Percentiles rank a stretch among this genome's conserved stretches.
These are phyloP conservation scores for Ruditapes philippinarum DNA, from an alignment of 1,140 invertebrate genomes.

Conservation along the genomic window DNA sequence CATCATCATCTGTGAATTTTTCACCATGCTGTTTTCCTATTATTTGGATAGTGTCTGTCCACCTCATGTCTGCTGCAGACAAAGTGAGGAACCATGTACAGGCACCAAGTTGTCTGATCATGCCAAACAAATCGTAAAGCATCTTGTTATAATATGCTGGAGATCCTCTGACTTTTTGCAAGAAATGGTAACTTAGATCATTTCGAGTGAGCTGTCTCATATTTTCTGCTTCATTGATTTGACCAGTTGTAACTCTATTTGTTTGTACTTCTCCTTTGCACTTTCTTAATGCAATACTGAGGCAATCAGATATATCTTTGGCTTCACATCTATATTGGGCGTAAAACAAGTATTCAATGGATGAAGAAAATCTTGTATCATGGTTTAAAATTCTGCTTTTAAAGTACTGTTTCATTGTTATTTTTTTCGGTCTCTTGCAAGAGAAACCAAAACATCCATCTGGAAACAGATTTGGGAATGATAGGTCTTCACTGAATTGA, in stretches of 20 bases:
- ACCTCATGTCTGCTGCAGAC: constrained; percentile 68
- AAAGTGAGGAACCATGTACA: constrained; percentile 71
- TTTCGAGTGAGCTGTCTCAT: neutral
- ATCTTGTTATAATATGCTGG: constrained; percentile 52
- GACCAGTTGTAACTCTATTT: neutral
- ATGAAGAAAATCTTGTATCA: neutral
- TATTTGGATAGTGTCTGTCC: constrained; percentile 64
- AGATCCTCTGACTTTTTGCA: constrained; percentile 44
- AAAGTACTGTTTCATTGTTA: neutral
- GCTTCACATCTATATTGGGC: neutral
- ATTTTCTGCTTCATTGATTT: neutral
- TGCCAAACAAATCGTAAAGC: constrained; percentile 40
- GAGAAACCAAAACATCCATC: neutral
- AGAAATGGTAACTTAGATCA: constrained; percentile 35
- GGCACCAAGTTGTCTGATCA: constrained; percentile 54
- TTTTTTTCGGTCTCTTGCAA: neutral
- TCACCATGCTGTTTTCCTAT: constrained; percentile 62
- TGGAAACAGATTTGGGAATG: neutral
- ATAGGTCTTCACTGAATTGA: neutral
- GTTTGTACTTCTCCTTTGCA: neutral
- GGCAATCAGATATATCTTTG: neutral
- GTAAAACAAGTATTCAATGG: neutral
- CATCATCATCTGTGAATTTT: neutral
- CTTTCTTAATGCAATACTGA: neutral
- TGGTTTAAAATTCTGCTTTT: neutral